Conservation (phyloP, 2,113 vertebrate species). For the Syngnathoides biaculeatus region DNA sequence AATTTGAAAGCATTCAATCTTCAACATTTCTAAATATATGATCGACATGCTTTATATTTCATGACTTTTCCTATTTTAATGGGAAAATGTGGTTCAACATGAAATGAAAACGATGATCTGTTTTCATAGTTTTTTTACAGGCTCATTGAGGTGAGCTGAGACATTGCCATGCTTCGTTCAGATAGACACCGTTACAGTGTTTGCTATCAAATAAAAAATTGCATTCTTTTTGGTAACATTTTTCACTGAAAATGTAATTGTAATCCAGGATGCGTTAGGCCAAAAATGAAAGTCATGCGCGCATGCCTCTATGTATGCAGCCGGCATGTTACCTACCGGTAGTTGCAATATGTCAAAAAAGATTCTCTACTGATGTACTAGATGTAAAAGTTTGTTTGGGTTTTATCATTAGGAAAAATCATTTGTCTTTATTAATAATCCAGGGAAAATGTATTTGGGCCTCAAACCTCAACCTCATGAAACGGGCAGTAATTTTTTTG, state of each 20-base stretch:
- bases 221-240: neutral
- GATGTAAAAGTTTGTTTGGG: neutral
- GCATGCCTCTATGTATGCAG: too few relatives aligned
- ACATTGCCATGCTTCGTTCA: neutral
- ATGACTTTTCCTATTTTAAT: neutral
- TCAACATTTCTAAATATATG: neutral
- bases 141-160: neutral
- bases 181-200: neutral
- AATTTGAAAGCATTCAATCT: too few relatives aligned
- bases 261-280: neutral
- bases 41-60: neutral
- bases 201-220: neutral
- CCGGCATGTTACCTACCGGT: too few relatives aligned
- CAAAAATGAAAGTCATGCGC: too few relatives aligned
- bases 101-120: neutral
- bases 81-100: neutral
- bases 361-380: neutral
- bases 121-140: too few relatives aligned
- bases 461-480: slow-evolving; percentile 43
- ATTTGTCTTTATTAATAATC: slow-evolving; percentile 38
- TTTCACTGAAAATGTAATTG: neutral
- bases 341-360: too few relatives aligned
- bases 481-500: slow-evolving; percentile 7
- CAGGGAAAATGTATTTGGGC: slow-evolving; percentile 36
- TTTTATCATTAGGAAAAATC: slow-evolving; percentile 26